Evolutionary conservation across 2,797 vertebrate genomes (phyloP), one percentile per base, ranked within the genome.

Genomic region (Momotus momota): DNA sequence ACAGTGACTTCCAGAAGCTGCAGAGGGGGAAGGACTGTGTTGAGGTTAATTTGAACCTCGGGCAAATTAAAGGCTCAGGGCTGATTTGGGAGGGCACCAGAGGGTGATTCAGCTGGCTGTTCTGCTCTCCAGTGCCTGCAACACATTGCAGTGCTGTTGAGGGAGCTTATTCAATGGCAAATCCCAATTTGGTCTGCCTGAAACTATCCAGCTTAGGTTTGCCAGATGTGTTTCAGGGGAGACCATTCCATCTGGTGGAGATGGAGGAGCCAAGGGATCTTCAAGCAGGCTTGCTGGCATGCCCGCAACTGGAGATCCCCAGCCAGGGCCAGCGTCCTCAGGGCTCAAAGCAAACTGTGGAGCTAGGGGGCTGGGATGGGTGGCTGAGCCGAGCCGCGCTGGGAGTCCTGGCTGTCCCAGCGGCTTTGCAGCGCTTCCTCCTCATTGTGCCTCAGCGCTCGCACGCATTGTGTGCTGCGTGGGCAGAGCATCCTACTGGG

Each of bases 401-500:
- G 6, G 55, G 64, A 82, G 23, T 49, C 54, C 22, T 8, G 5
- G n/a, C 0, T 0, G 33, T 45, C 54, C 23, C 8, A 7, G 35
- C 0, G 0, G 51, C 65, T 92, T 43, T 2, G 0, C 25, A 22
- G 35, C 1, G 7, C 33, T 85, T 83, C 81, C 58, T 86, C 26
- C 10, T 10, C 14, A 7, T 87, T 31, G 73, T 43, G 78, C 26
- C 62, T 74, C 7, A 0, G 9, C 58, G 38, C 33, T 81, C 19
- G 20, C 48, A 60, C 4, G 6, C 61, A 14, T 10, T 73, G 85
- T 40, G 55, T 72, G 35, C n/a, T 70, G 52, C 0, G 2, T 70
- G 86, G 83, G 88, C 77, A 93, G 81, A 90, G 54, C 74, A 65
- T 90, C 91, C 77, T 72, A 15, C 21, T 35, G 86, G 65, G 73